Conservation (phyloP, 37 sponge, comb jelly and placozoan species). For the Lycopodina hypogea region DNA sequence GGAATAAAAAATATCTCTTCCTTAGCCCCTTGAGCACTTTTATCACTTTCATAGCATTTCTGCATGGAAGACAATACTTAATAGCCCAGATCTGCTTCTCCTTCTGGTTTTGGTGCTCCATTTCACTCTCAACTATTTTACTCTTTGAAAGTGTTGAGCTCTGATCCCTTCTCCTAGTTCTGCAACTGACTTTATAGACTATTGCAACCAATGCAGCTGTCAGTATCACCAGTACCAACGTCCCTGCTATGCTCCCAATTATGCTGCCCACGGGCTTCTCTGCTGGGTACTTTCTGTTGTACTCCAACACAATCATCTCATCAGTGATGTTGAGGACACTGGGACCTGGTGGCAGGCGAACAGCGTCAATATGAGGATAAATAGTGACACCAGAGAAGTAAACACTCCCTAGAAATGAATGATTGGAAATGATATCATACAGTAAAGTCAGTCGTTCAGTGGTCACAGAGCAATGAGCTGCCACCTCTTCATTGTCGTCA, state of each 20-base stretch:
- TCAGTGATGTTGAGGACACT: constrained; percentile 18
- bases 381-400: background rate
- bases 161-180: background rate
- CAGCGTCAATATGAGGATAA: background rate
- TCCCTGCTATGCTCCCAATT: background rate
- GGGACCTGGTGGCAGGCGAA: background rate
- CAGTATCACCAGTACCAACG: background rate
- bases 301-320: constrained; percentile 10
- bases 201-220: background rate
- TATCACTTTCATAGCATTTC: background rate
- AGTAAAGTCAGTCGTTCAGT: no score
- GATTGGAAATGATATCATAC: no score
- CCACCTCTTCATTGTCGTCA: no score
- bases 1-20: no score
- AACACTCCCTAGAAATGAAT: background rate
- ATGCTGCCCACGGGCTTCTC: background rate
- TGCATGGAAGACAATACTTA: background rate
- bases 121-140: background rate
- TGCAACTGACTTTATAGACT: background rate
- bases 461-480: no score
- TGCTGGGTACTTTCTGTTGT: background rate
- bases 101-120: background rate
- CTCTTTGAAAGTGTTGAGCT: background rate
- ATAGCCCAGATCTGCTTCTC: background rate
- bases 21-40: background rate